These are phyloP conservation scores for Benitochromis conjunctus DNA, from an alignment of 2,113 vertebrate species.

Conservation along the genomic window DNA sequence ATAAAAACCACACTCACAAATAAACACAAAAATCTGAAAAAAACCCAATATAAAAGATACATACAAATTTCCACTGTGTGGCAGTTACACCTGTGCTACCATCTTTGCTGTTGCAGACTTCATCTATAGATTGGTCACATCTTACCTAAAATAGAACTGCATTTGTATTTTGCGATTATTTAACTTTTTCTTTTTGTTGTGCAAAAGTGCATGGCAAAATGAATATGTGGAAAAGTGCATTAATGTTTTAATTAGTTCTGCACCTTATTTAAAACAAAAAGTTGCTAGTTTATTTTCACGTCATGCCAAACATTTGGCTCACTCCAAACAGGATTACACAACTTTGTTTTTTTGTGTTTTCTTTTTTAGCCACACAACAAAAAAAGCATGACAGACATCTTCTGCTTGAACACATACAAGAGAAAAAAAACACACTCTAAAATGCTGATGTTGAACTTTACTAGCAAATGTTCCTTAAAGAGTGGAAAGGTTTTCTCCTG, in stretches of 20 bases:
- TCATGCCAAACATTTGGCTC: not conserved
- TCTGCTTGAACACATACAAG: not conserved
- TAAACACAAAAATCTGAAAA: no score
- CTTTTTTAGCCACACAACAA: not conserved
- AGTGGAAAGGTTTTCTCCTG: not conserved
- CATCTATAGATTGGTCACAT: not conserved
- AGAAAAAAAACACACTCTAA: not conserved
- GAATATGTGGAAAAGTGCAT: not conserved
- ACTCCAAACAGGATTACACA: fast-evolving
- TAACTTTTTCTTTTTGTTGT: not conserved
- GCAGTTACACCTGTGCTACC: not conserved
- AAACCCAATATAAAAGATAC: no score
- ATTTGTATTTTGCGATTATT: not conserved
- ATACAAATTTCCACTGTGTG: no score
- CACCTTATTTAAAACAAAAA: not conserved
- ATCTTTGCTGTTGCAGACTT: not conserved
- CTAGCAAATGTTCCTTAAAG: not conserved
- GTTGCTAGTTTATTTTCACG: not conserved
- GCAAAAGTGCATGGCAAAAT: not conserved
- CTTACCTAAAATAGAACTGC: not conserved
- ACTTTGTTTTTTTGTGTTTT: not conserved
- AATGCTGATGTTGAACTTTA: not conserved
- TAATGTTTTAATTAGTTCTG: not conserved
- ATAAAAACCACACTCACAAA: no score
- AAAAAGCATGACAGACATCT: not conserved